Evolutionary conservation across 1,140 invertebrate genomes (phyloP), one percentile per base, ranked within the genome.

Genomic region (Carcinoscorpius rotundicauda): DNA sequence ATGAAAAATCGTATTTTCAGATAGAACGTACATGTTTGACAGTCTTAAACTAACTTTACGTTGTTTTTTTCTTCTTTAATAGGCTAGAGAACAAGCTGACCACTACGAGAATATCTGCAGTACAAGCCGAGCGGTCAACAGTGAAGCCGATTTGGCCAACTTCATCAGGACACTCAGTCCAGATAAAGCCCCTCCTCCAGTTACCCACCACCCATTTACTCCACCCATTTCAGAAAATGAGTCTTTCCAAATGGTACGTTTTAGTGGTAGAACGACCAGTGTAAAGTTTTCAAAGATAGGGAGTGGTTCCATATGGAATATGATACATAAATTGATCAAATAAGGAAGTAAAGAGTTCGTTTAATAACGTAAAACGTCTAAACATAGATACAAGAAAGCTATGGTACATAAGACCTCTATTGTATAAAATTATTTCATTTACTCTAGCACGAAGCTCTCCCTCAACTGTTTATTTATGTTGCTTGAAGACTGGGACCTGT

Each of bases 81-180:
- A 92, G 89, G 84, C 86, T 10, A 82, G 81, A 64, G 86, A 88
- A 72, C 87, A 89, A 73, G 81, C 82, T 8, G 81, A 84, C 66
- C 83, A 89, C 64, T 92, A 91, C 77, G 86, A 88, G 68, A 83
- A 82, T 5, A 76, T 93, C 51, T 81, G 84, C 65, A 79, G 81
- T 8, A 84, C 87, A 68, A 88, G 87, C 69, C 82, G 84, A 61
- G 82, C 82, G 5, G 84, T 90, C 3, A 84, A 85, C 58, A 82
- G 85, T 55, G 77, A 82, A 52, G 75, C 82, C 49, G 89, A 93
- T 76, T 77, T 92, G 65, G 80, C 82, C 1, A 85, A 87, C 71
- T 83, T 91, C 70, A 84, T 89, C 55, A 80, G 85, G 53, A 81
- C 85, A 5, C 66, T 82, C 48, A 74, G 76, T 3, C 72, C 74